phyloP scores from a whole-genome alignment of 2,113 vertebrate genomes.

The Erythrolamprus reginae region DNA sequence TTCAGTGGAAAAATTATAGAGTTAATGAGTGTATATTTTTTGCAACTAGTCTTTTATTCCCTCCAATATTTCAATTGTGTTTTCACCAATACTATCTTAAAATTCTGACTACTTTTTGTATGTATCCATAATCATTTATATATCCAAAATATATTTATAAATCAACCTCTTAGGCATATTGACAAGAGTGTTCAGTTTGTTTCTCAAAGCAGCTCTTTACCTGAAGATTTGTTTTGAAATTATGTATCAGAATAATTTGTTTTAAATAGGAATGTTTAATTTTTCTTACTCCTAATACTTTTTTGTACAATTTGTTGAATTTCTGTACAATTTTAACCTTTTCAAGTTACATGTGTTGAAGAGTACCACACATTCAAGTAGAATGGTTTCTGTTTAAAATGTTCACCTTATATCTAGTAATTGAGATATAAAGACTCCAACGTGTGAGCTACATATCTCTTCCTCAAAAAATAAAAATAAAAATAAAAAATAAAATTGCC shows the following conservation, averaged over 20 bases:
- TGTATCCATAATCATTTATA: neutral
- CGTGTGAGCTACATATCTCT: neutral
- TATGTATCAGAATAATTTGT: neutral
- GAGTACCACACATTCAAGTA: neutral
- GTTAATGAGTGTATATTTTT: neutral
- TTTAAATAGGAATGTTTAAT: neutral
- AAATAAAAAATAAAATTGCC: neutral
- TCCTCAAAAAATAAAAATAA: neutral
- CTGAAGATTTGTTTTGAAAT: neutral
- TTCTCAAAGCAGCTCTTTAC: neutral
- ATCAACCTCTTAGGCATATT: neutral
- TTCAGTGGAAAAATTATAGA: neutral
- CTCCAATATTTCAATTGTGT: neutral
- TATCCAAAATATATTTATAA: neutral
- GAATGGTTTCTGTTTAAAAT: neutral
- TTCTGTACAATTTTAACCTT: neutral
- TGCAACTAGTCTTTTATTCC: neutral
- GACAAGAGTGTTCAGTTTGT: neutral
- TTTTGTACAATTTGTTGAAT: neutral
- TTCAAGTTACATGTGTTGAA: neutral
- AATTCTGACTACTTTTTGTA: neutral
- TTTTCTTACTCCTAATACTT: neutral
- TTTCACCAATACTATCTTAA: neutral
- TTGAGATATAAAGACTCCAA: neutral
- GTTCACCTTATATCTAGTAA: neutral